Evolutionary conservation across 2,888 invertebrate genomes (phyloP), one percentile per base, ranked within the genome.

Genomic region (Xanthia togata): DNA sequence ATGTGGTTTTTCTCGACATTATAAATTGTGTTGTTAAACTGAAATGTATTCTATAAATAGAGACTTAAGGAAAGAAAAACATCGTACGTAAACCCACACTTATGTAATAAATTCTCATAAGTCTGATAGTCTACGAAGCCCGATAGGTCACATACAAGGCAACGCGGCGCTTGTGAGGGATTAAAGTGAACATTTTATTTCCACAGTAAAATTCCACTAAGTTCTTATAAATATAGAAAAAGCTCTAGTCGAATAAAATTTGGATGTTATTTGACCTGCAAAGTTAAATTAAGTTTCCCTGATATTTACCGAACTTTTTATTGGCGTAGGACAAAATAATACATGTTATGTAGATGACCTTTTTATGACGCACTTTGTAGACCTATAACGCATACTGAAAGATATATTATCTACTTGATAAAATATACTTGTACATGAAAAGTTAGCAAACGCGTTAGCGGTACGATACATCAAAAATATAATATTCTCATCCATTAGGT

Each of bases 281-380:
- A 85, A 82, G 85, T 85, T 82, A 82, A 82, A 85, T 84, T 76
- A 84, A 76, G 76, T 84, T 82, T 72, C 60, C 59, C 72, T 65
- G 64, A 74, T 72, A 72, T 74, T 79, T 71, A 63, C 53, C n/a
- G 63, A 60, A 81, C 65, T 80, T 82, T 78, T 70, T 82, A 82
- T 68, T 70, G 67, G 73, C 57, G 65, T 60, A 67, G 23, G 65
- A 60, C 38, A 70, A 68, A 70, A 76, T 80, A 72, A 55, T 53
- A 69, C 57, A 76, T 64, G 47, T 70, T 73, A 86, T 83, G 83
- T 73, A 47, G 44, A 64, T 75, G 78, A 84, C 79, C 73, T 84
- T 82, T 83, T 79, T 75, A 82, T 72, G 71, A 72, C 71, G 73
- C 57, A 65, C 41, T 81, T 77, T 60, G 50, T 73, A 75, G 65